Percentiles rank a stretch among this genome's conserved stretches.
These are phyloP conservation scores for Paracanthobrama guichenoti DNA, from an alignment of 2,113 vertebrate species.

Conservation along the genomic window DNA sequence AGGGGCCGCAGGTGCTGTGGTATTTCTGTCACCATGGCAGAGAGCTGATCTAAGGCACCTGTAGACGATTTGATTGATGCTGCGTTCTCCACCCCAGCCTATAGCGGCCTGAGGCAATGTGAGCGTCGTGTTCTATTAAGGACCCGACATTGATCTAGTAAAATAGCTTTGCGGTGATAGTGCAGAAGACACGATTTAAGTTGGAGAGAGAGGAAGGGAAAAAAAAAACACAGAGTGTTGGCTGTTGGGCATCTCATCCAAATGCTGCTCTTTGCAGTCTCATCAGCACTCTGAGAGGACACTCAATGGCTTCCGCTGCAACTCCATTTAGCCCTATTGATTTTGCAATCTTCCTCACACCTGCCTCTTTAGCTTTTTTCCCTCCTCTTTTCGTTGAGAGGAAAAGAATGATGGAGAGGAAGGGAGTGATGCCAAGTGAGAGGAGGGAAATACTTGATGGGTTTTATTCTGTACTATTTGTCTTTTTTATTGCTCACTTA, in stretches of 20 bases:
- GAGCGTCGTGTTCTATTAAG: conserved; percentile 36
- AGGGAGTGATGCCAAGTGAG: conserved; percentile 43
- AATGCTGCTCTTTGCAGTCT: conserved; percentile 64
- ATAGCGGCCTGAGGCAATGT: neutral
- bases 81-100: neutral
- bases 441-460: conserved; percentile 40
- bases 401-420: conserved; percentile 53
- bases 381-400: conserved; percentile 51
- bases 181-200: conserved; percentile 39
- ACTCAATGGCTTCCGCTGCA: conserved; percentile 71
- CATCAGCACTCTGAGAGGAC: conserved; percentile 73
- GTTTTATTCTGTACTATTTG: conserved; percentile 48
- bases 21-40: neutral
- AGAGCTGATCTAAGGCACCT: neutral
- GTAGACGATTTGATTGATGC: conserved; percentile 24
- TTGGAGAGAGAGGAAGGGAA: conserved; percentile 3
- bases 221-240: conserved; percentile 13
- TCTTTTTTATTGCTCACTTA: conserved; percentile 51
- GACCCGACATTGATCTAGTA: conserved; percentile 37
- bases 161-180: conserved; percentile 42
- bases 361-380: conserved; percentile 39
- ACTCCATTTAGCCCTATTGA: conserved; percentile 80
- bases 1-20: neutral
- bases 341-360: conserved; percentile 72
- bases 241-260: conserved; percentile 47